Evolutionary conservation across 2,113 vertebrate genomes (phyloP), one percentile per base, ranked within the genome.

Genomic region (Rhea pennata): DNA sequence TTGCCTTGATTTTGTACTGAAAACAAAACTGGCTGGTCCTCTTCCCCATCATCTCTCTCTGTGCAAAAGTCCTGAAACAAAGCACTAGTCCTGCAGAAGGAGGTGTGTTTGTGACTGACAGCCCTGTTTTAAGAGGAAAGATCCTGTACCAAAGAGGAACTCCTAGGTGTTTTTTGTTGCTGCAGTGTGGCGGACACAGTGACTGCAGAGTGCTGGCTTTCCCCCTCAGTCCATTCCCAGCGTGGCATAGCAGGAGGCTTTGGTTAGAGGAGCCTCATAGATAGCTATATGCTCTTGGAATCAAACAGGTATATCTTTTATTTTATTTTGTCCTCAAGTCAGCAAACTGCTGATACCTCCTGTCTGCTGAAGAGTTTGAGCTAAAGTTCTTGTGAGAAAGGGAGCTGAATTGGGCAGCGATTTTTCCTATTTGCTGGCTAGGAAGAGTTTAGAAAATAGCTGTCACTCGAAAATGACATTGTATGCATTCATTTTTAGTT

Each of bases 351-450:
- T 17, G 74, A 70, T 79, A 88, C 22, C 23, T 17, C 36, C 36
- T 36, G 36, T 36, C 36, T 36, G 36, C 36, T 36, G 36, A 36
- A 36, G 36, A 36, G 36, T 36, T 36, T 36, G 36, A 36, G 36
- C 36, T 36, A 36, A 36, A 85, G 76, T 74, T 94, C 78, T 95
- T 5, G 3, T 77, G 90, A 97, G 95, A 95, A 93, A 95, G 97
- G 76, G 31, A 84, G 76, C 73, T 91, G 92, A 71, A 23, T 77
- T 77, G 56, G 64, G 94, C 90, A 96, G 72, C 93, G 76, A 46
- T 75, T 92, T 92, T 97, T 97, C 77, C 93, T 96, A 86, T 92
- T 76, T 53, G 13, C 12, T 83, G 29, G 22, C 79, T 95, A 29
- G 59, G 91, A 97, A 96, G 56, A 56, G 22, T 61, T 95, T 86